Conservation (phyloP, 2,797 vertebrate genomes). For the Sebastes hubbsi region DNA sequence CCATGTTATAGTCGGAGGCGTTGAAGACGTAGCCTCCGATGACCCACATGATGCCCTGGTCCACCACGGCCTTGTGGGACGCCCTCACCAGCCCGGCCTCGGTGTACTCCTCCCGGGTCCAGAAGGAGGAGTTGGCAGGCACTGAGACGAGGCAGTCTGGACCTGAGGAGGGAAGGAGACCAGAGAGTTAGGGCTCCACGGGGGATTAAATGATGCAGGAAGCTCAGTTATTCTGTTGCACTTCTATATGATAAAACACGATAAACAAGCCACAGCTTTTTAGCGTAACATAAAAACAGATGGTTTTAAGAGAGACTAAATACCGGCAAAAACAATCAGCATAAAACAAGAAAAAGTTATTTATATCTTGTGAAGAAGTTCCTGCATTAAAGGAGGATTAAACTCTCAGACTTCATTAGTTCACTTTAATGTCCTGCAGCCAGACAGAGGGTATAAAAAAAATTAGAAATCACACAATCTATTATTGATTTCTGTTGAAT, state of each 20-base stretch:
- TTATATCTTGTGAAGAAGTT: background rate
- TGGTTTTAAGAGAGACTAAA: background rate
- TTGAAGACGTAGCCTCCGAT: constrained; percentile 98
- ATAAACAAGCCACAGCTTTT: background rate
- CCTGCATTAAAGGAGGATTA: background rate
- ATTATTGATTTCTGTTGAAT: constrained; percentile 20
- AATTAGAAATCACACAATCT: background rate
- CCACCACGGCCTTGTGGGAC: constrained; percentile 92
- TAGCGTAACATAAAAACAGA: background rate
- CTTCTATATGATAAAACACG: background rate
- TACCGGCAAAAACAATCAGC: background rate
- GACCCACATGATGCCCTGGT: constrained; percentile 93
- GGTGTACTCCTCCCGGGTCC: constrained; percentile 86
- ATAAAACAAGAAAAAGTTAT: background rate
- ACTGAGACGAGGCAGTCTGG: constrained; percentile 90
- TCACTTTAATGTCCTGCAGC: constrained; percentile 2
- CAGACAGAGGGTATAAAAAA: background rate
- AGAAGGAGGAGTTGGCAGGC: constrained; percentile 93
- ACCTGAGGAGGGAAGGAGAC: constrained; percentile 76
- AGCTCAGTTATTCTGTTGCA: background rate
- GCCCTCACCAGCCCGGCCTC: constrained; percentile 86
- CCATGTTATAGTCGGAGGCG: constrained; percentile 92
- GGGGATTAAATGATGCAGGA: background rate
- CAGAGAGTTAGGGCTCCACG: background rate
- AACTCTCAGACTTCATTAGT: background rate